Conservation (phyloP, 1,140 invertebrate species). For the Lordiphosa clarofinis region DNA sequence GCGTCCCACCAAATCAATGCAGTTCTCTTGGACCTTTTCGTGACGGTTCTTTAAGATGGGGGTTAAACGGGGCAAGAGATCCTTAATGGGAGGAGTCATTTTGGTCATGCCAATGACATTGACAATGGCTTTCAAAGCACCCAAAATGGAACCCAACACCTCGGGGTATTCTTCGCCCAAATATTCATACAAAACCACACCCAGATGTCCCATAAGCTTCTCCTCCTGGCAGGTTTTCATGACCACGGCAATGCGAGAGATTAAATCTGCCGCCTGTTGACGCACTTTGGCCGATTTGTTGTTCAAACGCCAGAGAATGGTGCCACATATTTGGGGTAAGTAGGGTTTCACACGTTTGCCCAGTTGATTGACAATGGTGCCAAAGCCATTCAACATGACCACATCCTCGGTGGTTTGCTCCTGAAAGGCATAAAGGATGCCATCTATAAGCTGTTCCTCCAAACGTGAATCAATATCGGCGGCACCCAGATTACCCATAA, state of each 20-base stretch:
- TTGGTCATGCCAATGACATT: constrained; percentile 99
- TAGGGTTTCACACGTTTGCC: constrained; percentile 99
- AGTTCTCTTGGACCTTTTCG: constrained; percentile 99
- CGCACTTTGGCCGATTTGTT: constrained; percentile 99
- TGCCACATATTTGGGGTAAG: constrained; percentile 99
- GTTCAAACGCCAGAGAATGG: constrained; percentile 99
- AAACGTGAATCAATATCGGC: constrained; percentile 98
- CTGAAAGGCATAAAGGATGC: constrained; percentile 99
- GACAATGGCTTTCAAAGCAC: constrained; percentile 98
- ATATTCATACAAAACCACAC: constrained; percentile 99
- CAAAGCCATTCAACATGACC: constrained; percentile 99
- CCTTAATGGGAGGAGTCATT: constrained; percentile 99
- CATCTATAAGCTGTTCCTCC: constrained; percentile 99
- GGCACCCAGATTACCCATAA: constrained; percentile 98
- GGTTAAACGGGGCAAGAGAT: constrained; percentile 96
- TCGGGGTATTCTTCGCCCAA: constrained; percentile 99
- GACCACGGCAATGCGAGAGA: constrained; percentile 98
- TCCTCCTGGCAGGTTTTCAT: constrained; percentile 99
- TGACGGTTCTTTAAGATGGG: constrained; percentile 97
- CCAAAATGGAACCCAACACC: constrained; percentile 98
- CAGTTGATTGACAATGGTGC: constrained; percentile 98
- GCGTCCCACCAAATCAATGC: constrained; percentile 98
- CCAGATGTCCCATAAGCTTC: constrained; percentile 99
- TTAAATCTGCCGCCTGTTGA: constrained; percentile 99
- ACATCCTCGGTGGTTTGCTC: constrained; percentile 99